Evolutionary conservation across 2,113 vertebrate species (phyloP), one percentile per base, ranked within the genome.

Genomic region (Sylvia atricapilla): DNA sequence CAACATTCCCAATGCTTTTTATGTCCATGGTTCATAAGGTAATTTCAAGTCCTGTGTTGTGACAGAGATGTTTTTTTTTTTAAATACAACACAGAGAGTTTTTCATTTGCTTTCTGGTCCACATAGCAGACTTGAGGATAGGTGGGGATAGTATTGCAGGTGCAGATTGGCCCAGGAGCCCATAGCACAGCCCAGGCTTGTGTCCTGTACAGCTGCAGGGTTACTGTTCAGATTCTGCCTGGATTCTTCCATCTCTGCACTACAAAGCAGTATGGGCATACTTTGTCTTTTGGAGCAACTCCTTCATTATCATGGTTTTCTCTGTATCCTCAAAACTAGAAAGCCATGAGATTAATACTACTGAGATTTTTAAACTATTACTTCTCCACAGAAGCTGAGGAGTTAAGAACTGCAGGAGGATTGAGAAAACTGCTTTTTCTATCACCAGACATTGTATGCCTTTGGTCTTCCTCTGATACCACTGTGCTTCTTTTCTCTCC

Each of bases 401-500:
- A 25, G 4, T 70, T 73, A 80, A 69, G 17, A 63, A 81, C 14
- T 39, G 10, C n/a, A 79, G 28, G 10, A 85, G 4, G 17, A 56
- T 4, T 58, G 24, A 77, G 33, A 81, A 88, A 81, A 52, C 0
- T 28, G 11, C 23, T 66, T 73, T 73, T 80, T 69, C 53, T 53
- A 9, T 24, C n/a, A 56, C 53, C n/a, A 41, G n/a, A 49, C 0
- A 0, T 2, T 49, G 8, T 13, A 55, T 47, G 37, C 31, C 53
- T 88, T 91, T 78, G 21, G 12, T 69, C 13, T 52, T 91, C 16
- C 43, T 64, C 44, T 67, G 5, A 18, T 83, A 60, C 6, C 3
- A 41, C 18, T 6, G 2, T 56, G 22, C 58, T 55, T 46, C 18
- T 80, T 55, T 67, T 68, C n/a, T 46, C 11, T 28, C 15, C 15